Evolutionary conservation across 2,888 invertebrate genomes (phyloP).

Genomic region (Eulithis testata): DNA sequence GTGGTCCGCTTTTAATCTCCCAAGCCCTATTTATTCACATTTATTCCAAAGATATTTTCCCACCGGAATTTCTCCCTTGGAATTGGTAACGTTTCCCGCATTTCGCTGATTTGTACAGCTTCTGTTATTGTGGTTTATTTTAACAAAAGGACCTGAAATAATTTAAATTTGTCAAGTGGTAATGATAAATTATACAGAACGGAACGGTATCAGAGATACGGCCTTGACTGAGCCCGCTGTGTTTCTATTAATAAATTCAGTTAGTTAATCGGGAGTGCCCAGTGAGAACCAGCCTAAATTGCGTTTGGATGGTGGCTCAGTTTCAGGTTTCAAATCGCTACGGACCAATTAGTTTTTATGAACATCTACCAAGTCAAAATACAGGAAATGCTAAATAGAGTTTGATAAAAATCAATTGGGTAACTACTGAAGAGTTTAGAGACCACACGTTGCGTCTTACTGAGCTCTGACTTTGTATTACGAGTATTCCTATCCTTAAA

Average conservation of each 20-base stretch:
- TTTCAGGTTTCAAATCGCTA: not conserved
- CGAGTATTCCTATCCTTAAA: too few relatives aligned
- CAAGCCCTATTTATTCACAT: conserved; percentile 80
- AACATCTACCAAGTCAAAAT: not conserved
- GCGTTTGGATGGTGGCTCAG: not conserved
- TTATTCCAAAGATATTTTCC: conserved; percentile 79
- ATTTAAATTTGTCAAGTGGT: conserved; percentile 64
- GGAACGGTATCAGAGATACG: conserved; percentile 47
- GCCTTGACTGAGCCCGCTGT: conserved; percentile 47
- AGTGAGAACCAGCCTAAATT: not conserved
- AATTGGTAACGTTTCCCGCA: conserved; percentile 75
- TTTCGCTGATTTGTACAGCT: conserved; percentile 75
- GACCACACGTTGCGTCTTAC: too few relatives aligned
- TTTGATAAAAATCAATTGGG: not conserved
- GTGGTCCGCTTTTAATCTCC: conserved; percentile 75
- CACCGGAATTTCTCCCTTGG: conserved; percentile 77
- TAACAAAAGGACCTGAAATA: conserved; percentile 67
- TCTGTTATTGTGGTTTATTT: conserved; percentile 70
- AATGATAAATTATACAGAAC: conserved; percentile 58
- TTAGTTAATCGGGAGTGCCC: conserved; percentile 1
- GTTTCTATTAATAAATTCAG: conserved; percentile 35
- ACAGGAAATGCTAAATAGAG: too few relatives aligned
- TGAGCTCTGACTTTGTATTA: too few relatives aligned
- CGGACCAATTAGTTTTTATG: not conserved
- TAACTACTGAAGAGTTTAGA: not conserved